phyloP scores from a whole-genome alignment of 2,113 vertebrate genomes.

The Paralichthys olivaceus region DNA sequence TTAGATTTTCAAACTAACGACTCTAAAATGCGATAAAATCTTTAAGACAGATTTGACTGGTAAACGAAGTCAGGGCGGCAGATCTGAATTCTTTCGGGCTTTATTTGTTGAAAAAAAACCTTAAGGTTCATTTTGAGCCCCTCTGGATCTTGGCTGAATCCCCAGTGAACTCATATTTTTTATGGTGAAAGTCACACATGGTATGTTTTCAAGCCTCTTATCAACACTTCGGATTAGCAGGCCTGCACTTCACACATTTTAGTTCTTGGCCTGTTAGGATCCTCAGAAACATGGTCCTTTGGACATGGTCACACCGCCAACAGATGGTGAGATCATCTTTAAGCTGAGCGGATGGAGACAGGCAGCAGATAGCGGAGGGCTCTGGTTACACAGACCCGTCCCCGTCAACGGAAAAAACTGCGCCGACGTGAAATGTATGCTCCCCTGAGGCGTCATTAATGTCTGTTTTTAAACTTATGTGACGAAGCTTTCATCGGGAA shows the following conservation, averaged over 20 bases:
- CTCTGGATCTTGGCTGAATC: constrained; percentile 47
- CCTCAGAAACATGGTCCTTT: constrained; percentile 76
- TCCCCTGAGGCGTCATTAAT: constrained; percentile 57
- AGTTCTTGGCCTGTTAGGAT: constrained; percentile 74
- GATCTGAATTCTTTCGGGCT: not conserved
- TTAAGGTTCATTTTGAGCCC: constrained; percentile 24
- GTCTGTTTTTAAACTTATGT: constrained; percentile 29
- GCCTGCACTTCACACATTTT: constrained; percentile 79
- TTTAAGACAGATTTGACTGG: not conserved
- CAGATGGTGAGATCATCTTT: constrained; percentile 81
- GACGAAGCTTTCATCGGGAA: not conserved
- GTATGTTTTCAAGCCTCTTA: constrained; percentile 76
- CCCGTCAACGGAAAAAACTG: not conserved
- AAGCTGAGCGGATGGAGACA: constrained; percentile 56
- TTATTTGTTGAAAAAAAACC: constrained; percentile 8
- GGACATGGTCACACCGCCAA: constrained; percentile 71
- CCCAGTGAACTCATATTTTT: constrained; percentile 47
- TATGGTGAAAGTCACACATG: constrained; percentile 64
- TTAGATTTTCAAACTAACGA: not conserved
- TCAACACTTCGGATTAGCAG: constrained; percentile 76
- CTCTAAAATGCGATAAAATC: not conserved
- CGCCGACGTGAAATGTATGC: constrained; percentile 14
- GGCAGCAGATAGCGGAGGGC: constrained; percentile 26
- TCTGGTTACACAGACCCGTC: constrained; percentile 31
- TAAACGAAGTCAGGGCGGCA: not conserved